Base-by-base conservation (phyloP, 2,888 invertebrate species). In the Latrodectus hesperus region DNA sequence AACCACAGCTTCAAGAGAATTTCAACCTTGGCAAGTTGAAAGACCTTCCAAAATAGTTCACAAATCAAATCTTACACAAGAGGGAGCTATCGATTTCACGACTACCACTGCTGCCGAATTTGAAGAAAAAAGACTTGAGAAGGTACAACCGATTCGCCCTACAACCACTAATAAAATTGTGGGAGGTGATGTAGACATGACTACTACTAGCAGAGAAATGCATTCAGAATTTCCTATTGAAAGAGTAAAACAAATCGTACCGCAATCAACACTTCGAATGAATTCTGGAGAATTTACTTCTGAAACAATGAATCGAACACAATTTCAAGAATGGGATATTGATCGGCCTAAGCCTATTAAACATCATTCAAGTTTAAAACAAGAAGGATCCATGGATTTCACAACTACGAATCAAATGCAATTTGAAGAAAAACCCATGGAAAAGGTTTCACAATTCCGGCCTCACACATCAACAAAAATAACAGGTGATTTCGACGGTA, bases 301-400 rank as follows among this genome's bases (percentile, higher is more conserved):
- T 9, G 83, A 83, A 79, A 88, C 88, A 52, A 87, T 82, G 60
- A n/a, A 74, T 6, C 64, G 53, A n/a, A 79, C 76, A 17, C 84
- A 84, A 55, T 88, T 80, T 60, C 79, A 88, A 22, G 75, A 55
- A 10, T 80, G 84, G 88, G n/a, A 79, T 70, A 60, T 88, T 53
- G 52, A 84, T 12, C 74, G 65, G 51, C 88, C 88, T 10, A 38
- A 53, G 6, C 83, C 83, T 10, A 80, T 88, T 12, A 26, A 55
- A 49, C 90, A 84, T 9, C 80, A 60, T 64, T 89, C 88, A 51
- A 87, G 84, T 70, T 75, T 90, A 0, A 73, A 22, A 12, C 84
- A 89, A 38, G 90, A 90, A 80, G 90, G 90, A 14, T 16, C 74
- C 53, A 89, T 86, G 72, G 86, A 85, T 75, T 85, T 89, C 53